These are phyloP conservation scores for Argya squamiceps DNA, from an alignment of 2,797 vertebrate genomes.

Conservation along the genomic window DNA sequence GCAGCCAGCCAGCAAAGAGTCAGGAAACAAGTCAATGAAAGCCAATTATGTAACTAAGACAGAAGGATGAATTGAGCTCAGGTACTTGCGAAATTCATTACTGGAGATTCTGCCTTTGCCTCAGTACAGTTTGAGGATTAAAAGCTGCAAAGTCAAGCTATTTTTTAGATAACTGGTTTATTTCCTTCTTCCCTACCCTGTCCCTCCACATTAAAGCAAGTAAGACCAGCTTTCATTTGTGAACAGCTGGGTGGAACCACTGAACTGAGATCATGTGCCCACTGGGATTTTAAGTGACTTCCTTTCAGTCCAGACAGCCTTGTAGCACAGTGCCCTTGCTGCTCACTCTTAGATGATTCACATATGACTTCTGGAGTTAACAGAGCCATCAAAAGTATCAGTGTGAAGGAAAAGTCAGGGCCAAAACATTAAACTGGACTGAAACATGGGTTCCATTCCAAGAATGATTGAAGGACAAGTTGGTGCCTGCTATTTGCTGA, in stretches of 20 bases:
- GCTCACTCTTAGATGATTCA: background rate
- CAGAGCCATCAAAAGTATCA: background rate
- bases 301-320: background rate
- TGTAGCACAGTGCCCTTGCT: accelerated
- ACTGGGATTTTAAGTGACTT: background rate
- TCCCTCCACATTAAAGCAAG: background rate
- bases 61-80: background rate
- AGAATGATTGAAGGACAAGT: background rate
- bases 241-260: background rate
- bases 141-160: background rate
- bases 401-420: background rate
- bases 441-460: background rate
- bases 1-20: background rate
- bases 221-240: background rate
- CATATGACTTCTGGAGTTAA: background rate
- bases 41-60: background rate
- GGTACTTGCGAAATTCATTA: background rate
- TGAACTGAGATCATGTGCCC: background rate
- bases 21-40: background rate
- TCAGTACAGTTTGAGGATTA: background rate
- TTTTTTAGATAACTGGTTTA: background rate
- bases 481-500: background rate
- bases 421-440: background rate
- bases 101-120: background rate
- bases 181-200: background rate